Conservation (phyloP, 2,888 invertebrate species). For the Sinodicranocentrus sp. region DNA sequence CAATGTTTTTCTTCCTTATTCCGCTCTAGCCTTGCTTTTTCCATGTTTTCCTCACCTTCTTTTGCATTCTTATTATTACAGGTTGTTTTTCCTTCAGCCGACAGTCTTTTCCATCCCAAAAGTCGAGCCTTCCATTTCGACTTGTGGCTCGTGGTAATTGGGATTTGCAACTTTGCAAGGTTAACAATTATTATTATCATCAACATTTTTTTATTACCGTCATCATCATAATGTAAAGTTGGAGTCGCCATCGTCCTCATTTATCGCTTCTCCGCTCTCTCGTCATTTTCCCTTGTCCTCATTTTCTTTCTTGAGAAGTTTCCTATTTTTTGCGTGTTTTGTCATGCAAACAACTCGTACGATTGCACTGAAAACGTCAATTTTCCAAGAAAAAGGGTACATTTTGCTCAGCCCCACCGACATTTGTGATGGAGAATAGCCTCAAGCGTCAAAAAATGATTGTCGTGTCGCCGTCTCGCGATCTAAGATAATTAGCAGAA, state of each 20-base stretch:
- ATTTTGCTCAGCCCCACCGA: no score
- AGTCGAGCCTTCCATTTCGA: no score
- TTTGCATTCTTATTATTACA: conserved; percentile 16
- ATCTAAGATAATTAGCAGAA: no score
- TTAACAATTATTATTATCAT: conserved; percentile 26
- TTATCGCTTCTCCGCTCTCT: not conserved
- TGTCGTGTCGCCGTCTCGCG: no score
- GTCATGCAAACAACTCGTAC: conserved; percentile 54
- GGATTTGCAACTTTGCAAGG: conserved; percentile 12
- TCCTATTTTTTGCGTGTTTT: no score
- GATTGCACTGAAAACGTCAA: conserved; percentile 15
- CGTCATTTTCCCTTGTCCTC: conserved; percentile 23
- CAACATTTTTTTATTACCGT: conserved; percentile 2
- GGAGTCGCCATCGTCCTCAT: not conserved
- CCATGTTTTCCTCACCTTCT: conserved; percentile 21
- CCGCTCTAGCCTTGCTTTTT: not conserved
- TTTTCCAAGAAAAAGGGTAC: conserved; percentile 12
- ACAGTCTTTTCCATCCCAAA: no score
- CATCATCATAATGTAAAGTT: not conserved
- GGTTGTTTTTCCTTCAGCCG: conserved; percentile 9
- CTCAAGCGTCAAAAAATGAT: no score
- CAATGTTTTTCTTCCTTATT: not conserved
- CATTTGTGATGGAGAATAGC: no score
- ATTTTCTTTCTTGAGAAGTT: no score
- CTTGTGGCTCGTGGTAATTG: conserved; percentile 26